Evolutionary conservation across 1,140 invertebrate genomes (phyloP), one percentile per base, ranked within the genome.

Genomic region (Chlorops oryzae): DNA sequence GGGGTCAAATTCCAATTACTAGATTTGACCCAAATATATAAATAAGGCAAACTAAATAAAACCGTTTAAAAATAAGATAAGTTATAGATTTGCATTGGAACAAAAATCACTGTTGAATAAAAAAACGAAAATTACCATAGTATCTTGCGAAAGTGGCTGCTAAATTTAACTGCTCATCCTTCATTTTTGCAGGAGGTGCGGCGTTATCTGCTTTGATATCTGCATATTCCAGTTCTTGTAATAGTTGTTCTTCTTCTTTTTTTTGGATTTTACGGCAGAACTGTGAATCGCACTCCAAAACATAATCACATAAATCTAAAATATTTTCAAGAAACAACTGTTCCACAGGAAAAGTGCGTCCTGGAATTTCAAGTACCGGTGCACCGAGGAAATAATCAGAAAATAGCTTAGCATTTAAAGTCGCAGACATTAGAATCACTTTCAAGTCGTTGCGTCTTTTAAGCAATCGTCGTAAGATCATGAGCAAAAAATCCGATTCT

Each of bases 401-500:
- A 60, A 92, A 91, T 44, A 87, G 70, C 15, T 84, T 74, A 6
- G 87, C 82, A 72, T 92, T 90, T 48, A 92, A 61, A 0, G 90
- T 92, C 2, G 90, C 90, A 67, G 88, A 92, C 89, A 92, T 93
- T 1, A 92, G 69, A 51, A 93, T 83, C 4, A 93, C 77, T 65
- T 86, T 90, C 7, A 95, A 65, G 64, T 91, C 84, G 42, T 78
- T 78, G 38, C 88, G 77, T 15, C 80, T 72, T 17, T 69, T 70
- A 34, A 91, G 63, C 24, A 92, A 73, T 56, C 87, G 80, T 70
- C 83, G 84, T n/a, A 92, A 65, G 39, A 92, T 83, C 27, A 92
- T 77, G 27, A 92, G 62, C 5, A 93, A 70, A 60, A 92, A 91
- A 69, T 93, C 90, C 57, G 88, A 89, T 67, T 94, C 91, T 65